Percentiles rank a stretch among this genome's conserved stretches.
These are phyloP conservation scores for Oryzias woworae DNA, from an alignment of 2,113 vertebrate species.

Conservation along the genomic window DNA sequence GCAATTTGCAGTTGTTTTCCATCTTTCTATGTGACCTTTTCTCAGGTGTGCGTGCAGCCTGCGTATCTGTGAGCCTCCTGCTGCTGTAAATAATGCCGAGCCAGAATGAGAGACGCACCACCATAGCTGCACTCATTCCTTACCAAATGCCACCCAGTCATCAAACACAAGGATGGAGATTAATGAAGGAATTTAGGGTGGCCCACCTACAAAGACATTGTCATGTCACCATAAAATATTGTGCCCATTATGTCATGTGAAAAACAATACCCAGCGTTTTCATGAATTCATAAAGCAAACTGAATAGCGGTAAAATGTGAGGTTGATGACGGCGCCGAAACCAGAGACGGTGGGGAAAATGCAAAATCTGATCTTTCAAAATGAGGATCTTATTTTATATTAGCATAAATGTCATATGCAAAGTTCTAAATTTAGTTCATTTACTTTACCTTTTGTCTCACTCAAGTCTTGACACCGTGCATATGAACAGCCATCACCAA, in stretches of 20 bases:
- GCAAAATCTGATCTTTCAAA: constrained; percentile 31
- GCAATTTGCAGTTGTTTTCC: constrained; percentile 71
- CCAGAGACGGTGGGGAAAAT: constrained; percentile 21
- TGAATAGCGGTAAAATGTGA: constrained; percentile 31
- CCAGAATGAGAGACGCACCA: constrained; percentile 66
- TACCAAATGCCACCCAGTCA: constrained; percentile 70
- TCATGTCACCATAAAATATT: constrained; percentile 65
- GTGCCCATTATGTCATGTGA: constrained; percentile 59
- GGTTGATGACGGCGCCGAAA: constrained; percentile 20
- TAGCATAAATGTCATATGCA: constrained; percentile 37
- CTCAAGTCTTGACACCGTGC: constrained; percentile 17
- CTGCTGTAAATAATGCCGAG: constrained; percentile 70
- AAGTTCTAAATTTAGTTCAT: constrained; percentile 30
- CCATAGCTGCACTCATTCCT: constrained; percentile 57
- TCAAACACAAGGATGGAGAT: constrained; percentile 54
- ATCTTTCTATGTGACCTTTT: constrained; percentile 78
- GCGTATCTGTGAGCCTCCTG: constrained; percentile 65
- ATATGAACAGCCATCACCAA: constrained; percentile 31
- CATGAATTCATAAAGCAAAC: constrained; percentile 48
- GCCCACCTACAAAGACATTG: constrained; percentile 62
- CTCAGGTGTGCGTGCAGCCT: constrained; percentile 68
- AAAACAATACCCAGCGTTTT: constrained; percentile 54
- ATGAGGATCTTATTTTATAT: constrained; percentile 35
- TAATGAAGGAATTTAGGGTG: constrained; percentile 70
- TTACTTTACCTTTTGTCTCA: constrained; percentile 11